These are phyloP conservation scores for Steinernema feltiae DNA, from an alignment of 1,140 invertebrate species.

Conservation along the genomic window DNA sequence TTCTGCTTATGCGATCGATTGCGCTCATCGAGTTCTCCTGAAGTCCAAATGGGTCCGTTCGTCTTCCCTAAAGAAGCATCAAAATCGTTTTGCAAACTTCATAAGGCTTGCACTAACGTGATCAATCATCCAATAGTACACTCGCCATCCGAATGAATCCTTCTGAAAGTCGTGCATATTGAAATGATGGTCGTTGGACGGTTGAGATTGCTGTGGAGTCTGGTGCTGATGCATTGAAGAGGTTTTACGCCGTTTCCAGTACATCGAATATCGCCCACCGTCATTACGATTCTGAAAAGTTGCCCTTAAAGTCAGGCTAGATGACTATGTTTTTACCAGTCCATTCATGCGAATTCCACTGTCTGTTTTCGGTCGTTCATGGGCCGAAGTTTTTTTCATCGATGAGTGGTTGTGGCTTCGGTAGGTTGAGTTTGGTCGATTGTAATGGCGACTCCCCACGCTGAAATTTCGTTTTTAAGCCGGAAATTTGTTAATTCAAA, in stretches of 20 bases:
- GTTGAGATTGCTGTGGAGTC: slow-evolving; percentile 15
- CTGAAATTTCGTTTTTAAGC: neutral
- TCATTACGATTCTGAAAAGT: slow-evolving; percentile 21
- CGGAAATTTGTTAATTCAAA: neutral
- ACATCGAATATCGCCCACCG: slow-evolving; percentile 29
- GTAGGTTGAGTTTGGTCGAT: neutral
- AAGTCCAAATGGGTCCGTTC: slow-evolving; percentile 34
- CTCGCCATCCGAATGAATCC: slow-evolving; percentile 35
- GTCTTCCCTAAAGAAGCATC: slow-evolving; percentile 20
- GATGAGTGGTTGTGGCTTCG: neutral
- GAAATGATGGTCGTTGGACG: slow-evolving; percentile 11
- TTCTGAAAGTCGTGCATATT: slow-evolving; percentile 29
- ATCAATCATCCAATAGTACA: slow-evolving; percentile 40
- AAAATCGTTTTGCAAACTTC: neutral
- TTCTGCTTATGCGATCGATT: slow-evolving; percentile 29
- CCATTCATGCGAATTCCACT: neutral
- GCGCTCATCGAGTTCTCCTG: slow-evolving; percentile 29
- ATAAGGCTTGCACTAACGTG: slow-evolving; percentile 13
- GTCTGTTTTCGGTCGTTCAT: neutral
- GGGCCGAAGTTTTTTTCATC: neutral
- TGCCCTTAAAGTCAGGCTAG: neutral
- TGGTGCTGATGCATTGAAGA: neutral
- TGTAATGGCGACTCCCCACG: slow-evolving; percentile 5
- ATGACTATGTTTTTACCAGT: neutral
- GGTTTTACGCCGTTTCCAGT: slow-evolving; percentile 20